Base-by-base conservation (phyloP, 2,113 vertebrate genomes). In the Pelecanus crispus region DNA sequence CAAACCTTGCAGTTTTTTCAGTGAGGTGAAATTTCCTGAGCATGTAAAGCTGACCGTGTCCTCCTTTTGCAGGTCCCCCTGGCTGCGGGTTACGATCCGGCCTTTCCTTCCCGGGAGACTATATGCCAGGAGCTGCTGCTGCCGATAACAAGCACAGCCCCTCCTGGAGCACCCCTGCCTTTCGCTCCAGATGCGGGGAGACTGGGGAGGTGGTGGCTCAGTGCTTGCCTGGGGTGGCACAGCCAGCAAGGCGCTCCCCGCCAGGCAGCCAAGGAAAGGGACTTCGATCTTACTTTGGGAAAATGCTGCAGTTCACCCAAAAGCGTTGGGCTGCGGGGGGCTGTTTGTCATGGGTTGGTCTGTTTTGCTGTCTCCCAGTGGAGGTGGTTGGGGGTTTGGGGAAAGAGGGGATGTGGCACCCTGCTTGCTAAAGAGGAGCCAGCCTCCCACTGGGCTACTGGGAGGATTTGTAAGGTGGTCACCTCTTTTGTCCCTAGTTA, bases 1-100 rank as follows among this genome's bases (percentile, higher is more conserved):
- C 75, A 83, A 83, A 66, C 63, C 68, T 88, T 66, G 83, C 67
- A 88, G 10, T 68, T 91, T 92, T 94, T 61, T 62, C n/a, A n/a
- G 31, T 22, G 63, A 80, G 32, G 42, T 79, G 52, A 79, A 59
- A 50, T 72, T 94, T 52, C 34, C 53, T 44, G 6, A 40, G 49
- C 19, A 4, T 32, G 9, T 75, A 65, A 70, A 87, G 73, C 74
- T 93, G 74, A 29, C 0, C 2, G 19, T 70, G 49, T 59, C 50
- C 56, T 94, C 73, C 44, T 89, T 79, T 72, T 42, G n/a, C 0
- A 2, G 19, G 6, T 56, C 28, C 88, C 52, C 45, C 34, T 0
- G 1, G 42, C 47, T 72, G 49, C 1, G 4, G 67, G 28, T 95
- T 70, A 26, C 2, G 1, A 22, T 80, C 61, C 81, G 70, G 28